These are phyloP conservation scores for Trisateles emortualis DNA, from an alignment of 2,888 invertebrate species.

Conservation along the genomic window DNA sequence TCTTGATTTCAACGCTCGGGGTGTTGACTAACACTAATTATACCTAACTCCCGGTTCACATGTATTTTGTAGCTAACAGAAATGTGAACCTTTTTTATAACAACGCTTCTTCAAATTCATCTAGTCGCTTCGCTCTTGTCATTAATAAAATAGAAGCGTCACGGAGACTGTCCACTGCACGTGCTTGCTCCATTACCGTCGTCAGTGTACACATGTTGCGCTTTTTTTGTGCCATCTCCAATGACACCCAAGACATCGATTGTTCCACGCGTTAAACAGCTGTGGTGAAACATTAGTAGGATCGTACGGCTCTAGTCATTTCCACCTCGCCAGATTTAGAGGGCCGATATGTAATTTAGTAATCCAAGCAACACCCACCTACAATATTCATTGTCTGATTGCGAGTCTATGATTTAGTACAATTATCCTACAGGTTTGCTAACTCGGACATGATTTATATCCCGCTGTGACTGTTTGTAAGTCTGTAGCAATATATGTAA, in stretches of 20 bases:
- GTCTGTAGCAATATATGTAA: conserved; percentile 57
- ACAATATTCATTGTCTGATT: conserved; percentile 73
- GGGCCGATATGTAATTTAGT: conserved; percentile 73
- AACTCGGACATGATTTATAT: conserved; percentile 76
- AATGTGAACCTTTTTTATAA: conserved; percentile 37
- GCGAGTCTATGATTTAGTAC: conserved; percentile 76
- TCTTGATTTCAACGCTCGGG: conserved; percentile 65
- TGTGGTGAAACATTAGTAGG: conserved; percentile 73
- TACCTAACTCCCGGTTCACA: conserved; percentile 42
- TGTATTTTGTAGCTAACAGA: conserved; percentile 30
- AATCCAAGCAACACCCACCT: conserved; percentile 76
- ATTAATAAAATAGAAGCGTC: conserved; percentile 61
- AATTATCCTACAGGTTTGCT: conserved; percentile 72
- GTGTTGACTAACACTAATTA: conserved; percentile 62
- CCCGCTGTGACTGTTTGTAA: conserved; percentile 38
- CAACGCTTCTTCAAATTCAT: conserved; percentile 27
- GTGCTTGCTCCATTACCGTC: conserved; percentile 63
- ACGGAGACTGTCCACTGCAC: conserved; percentile 64
- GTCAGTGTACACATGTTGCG: conserved; percentile 71
- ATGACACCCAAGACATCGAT: conserved; percentile 74
- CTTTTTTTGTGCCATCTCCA: conserved; percentile 64
- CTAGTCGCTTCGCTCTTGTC: conserved; percentile 47
- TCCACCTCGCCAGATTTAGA: conserved; percentile 63
- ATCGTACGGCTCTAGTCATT: conserved; percentile 55
- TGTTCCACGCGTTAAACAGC: conserved; percentile 70